phyloP scores from a whole-genome alignment of 2,888 invertebrate species.

The Dascillus cervinus region DNA sequence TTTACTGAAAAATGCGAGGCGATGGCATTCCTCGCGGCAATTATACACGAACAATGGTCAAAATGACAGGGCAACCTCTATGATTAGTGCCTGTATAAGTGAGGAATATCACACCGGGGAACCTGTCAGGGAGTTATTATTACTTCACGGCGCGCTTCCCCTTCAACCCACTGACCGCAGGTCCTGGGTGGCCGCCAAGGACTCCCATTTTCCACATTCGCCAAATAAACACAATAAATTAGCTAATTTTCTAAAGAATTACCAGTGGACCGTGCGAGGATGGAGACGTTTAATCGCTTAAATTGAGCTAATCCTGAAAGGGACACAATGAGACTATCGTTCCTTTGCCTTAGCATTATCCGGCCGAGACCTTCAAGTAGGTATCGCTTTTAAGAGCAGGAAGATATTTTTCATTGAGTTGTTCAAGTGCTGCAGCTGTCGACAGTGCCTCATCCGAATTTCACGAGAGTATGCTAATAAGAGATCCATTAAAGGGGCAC shows the following conservation, averaged over 20 bases:
- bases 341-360: too few species aligned
- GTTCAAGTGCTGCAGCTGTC: slow-evolving; percentile 21
- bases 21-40: slow-evolving; percentile 14
- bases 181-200: slow-evolving; percentile 22
- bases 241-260: slow-evolving; percentile 17
- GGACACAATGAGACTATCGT: too few species aligned
- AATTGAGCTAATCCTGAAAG: too few species aligned
- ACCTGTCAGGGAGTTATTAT: slow-evolving; percentile 21
- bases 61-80: slow-evolving; percentile 26
- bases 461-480: slow-evolving; percentile 24
- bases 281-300: slow-evolving; percentile 15
- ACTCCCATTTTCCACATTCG: slow-evolving; percentile 15
- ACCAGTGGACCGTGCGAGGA: slow-evolving; percentile 15
- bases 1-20: slow-evolving; percentile 14
- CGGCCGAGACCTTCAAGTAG: too few species aligned
- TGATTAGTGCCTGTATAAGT: slow-evolving; percentile 25
- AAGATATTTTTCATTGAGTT: slow-evolving; percentile 20
- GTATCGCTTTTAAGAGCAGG: slow-evolving; percentile 18
- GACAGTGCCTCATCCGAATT: slow-evolving; percentile 21
- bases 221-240: slow-evolving; percentile 17
- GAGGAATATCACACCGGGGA: slow-evolving; percentile 29
- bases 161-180: slow-evolving; percentile 16
- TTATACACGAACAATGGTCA: slow-evolving; percentile 24
- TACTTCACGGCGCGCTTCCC: slow-evolving; percentile 8
- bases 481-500: too few species aligned